phyloP scores from a whole-genome alignment of 1,140 invertebrate genomes.

The Telenomus remus region DNA sequence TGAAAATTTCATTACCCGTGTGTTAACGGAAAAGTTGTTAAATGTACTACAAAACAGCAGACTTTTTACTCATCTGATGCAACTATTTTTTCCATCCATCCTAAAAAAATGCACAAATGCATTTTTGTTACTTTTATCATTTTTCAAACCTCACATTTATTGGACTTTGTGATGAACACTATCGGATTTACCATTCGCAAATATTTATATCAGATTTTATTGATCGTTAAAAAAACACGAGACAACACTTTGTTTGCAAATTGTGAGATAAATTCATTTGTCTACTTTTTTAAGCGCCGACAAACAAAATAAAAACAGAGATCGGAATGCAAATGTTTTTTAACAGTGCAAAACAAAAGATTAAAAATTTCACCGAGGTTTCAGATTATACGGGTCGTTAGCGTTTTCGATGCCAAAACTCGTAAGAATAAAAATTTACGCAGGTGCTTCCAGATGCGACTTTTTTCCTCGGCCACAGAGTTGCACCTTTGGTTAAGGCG shows the following conservation, averaged over 20 bases:
- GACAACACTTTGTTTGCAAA: slow-evolving; percentile 34
- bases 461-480: slow-evolving; percentile 10
- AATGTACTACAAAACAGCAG: no score
- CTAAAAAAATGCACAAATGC: no score
- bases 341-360: slow-evolving; percentile 20
- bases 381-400: slow-evolving; percentile 42
- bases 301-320: not conserved
- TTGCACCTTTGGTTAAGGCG: slow-evolving; percentile 16
- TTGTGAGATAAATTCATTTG: slow-evolving; percentile 35
- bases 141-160: no score
- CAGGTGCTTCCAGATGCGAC: slow-evolving; percentile 27
- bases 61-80: no score
- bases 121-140: no score
- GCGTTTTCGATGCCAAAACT: slow-evolving; percentile 17
- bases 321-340: slow-evolving; percentile 37
- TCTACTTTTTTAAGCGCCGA: slow-evolving; percentile 24
- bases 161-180: no score
- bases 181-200: no score
- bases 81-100: no score
- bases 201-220: slow-evolving; percentile 5
- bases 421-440: slow-evolving; percentile 28
- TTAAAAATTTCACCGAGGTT: slow-evolving; percentile 44
- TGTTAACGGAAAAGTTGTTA: no score
- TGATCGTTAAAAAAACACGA: slow-evolving; percentile 15
- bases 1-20: slow-evolving; percentile 35